A percentile compares a stretch with the other conserved stretches of the same genome.
phyloP scores from a whole-genome alignment of 2,113 vertebrate species.

The Anthoscopus minutus region DNA sequence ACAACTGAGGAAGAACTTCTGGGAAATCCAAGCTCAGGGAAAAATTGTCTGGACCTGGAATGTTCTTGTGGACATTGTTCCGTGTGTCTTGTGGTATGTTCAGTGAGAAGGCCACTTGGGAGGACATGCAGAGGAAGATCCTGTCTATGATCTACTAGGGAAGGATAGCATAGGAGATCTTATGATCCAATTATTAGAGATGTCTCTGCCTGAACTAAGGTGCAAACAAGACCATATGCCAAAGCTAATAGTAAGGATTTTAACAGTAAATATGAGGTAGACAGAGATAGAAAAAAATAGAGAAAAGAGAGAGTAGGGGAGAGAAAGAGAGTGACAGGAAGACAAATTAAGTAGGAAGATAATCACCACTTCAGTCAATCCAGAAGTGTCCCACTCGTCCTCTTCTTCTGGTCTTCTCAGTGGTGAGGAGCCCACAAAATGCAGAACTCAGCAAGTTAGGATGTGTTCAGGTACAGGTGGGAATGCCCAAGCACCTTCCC shows the following conservation, averaged over 20 bases:
- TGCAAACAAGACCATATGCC: background rate
- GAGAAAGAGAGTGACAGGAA: background rate
- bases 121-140: background rate
- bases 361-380: background rate
- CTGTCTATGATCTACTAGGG: background rate
- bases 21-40: background rate
- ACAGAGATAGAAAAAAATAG: background rate
- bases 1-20: background rate
- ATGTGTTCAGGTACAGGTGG: background rate
- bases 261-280: background rate
- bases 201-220: background rate
- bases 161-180: background rate
- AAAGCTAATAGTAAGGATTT: background rate
- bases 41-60: background rate
- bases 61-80: background rate
- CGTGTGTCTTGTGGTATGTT: too few species aligned
- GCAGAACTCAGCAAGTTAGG: background rate
- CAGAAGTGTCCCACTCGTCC: background rate
- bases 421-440: background rate
- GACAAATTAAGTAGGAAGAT: background rate
- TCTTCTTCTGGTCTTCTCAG: background rate
- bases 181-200: background rate
- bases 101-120: background rate
- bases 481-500: background rate
- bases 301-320: background rate